Evolutionary conservation across 2,888 invertebrate species (phyloP).

Genomic region (Scaptomyza reducta): DNA sequence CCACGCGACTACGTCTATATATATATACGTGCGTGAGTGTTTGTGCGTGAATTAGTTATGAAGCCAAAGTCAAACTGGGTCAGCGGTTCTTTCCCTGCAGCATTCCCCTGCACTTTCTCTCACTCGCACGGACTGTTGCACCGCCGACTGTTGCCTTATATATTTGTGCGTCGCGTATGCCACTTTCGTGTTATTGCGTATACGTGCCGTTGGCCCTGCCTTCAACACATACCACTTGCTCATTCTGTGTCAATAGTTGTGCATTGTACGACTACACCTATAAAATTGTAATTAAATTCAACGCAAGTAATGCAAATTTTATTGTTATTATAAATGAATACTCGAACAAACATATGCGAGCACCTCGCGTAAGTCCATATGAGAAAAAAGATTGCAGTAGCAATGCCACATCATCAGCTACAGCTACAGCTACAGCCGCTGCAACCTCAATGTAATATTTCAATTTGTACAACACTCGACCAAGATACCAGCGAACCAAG

Average conservation of each 20-base stretch:
- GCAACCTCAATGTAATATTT: constrained; percentile 57
- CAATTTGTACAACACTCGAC: constrained; percentile 72
- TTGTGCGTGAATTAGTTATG: constrained; percentile 80
- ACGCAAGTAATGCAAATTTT: constrained; percentile 61
- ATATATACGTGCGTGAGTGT: constrained; percentile 27
- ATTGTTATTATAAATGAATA: neutral
- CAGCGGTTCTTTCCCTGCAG: constrained; percentile 62
- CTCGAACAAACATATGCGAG: neutral
- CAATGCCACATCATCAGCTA: constrained; percentile 14
- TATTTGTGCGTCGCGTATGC: constrained; percentile 57
- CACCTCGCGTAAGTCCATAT: neutral
- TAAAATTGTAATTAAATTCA: constrained; percentile 74
- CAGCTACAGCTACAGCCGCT: constrained; percentile 6
- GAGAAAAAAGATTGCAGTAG: constrained; percentile 8
- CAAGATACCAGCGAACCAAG: constrained; percentile 28
- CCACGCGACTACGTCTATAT: no score
- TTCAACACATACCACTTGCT: constrained; percentile 16
- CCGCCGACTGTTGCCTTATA: constrained; percentile 60
- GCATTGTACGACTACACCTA: constrained; percentile 52
- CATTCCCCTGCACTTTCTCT: constrained; percentile 27
- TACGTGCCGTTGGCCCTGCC: constrained; percentile 61
- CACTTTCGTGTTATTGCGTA: constrained; percentile 70
- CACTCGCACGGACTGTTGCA: constrained; percentile 15
- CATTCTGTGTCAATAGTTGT: constrained; percentile 59
- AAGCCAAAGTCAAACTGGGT: constrained; percentile 80